phyloP scores from a whole-genome alignment of 2,113 vertebrate species.

The Prolemur simus region DNA sequence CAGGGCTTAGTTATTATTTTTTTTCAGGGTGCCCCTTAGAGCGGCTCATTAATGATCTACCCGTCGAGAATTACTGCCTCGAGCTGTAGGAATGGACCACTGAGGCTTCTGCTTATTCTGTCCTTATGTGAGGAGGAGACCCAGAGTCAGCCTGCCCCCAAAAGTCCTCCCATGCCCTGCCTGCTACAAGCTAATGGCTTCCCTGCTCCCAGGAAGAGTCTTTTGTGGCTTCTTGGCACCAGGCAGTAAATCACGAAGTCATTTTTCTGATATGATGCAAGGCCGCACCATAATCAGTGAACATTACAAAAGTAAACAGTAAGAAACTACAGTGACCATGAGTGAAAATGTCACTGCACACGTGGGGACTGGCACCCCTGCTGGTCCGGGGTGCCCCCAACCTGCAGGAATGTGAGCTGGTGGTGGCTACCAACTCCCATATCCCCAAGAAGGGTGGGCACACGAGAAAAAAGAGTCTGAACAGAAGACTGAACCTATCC shows the following conservation, averaged over 20 bases:
- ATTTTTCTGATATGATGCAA: neutral
- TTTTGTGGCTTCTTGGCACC: neutral
- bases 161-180: neutral
- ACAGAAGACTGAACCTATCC: neutral
- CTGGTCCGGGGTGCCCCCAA: neutral
- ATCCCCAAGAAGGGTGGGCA: neutral
- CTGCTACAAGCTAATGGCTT: neutral
- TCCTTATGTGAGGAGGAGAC: neutral
- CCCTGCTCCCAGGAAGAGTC: neutral
- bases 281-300: neutral
- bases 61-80: neutral
- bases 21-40: neutral
- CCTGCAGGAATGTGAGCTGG: neutral
- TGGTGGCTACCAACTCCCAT: neutral
- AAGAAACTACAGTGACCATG: neutral
- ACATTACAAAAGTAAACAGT: neutral
- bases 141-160: neutral
- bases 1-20: neutral
- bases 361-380: neutral
- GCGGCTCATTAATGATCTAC: neutral
- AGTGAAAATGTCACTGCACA: fast-evolving
- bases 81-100: neutral
- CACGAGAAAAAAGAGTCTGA: neutral
- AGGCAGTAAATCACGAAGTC: neutral
- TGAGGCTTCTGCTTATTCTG: neutral